Conservation (phyloP, 2,113 vertebrate species). For the Psittacara wagleri region DNA sequence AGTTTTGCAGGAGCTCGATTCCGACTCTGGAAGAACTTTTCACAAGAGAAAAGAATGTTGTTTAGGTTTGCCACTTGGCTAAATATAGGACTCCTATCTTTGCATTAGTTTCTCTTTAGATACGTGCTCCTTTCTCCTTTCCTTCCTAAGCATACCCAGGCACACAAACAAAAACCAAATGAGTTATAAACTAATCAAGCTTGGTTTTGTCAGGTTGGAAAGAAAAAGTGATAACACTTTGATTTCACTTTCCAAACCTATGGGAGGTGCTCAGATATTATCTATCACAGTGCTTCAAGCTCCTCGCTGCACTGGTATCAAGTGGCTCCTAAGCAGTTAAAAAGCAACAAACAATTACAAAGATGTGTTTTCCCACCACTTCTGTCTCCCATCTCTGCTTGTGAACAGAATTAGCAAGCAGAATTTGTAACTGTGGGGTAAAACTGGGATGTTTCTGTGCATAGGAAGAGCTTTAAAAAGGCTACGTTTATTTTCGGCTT, state of each 20-base stretch:
- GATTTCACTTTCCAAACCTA: slow-evolving; percentile 62
- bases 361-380: not conserved
- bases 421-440: not conserved
- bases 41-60: slow-evolving; percentile 46
- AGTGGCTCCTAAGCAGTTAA: slow-evolving; percentile 13
- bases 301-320: not conserved
- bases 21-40: not conserved
- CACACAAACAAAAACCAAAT: slow-evolving; percentile 53
- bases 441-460: not conserved
- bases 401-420: not conserved
- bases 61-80: slow-evolving; percentile 6
- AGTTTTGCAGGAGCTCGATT: not conserved
- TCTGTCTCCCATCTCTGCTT: not conserved
- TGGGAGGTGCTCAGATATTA: slow-evolving; percentile 63
- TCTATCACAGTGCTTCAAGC: not conserved
- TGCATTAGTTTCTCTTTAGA: not conserved
- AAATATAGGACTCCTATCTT: slow-evolving; percentile 37
- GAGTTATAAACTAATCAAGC: slow-evolving; percentile 49
- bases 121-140: not conserved
- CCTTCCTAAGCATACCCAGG: slow-evolving; percentile 22
- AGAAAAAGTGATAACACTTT: slow-evolving; percentile 50
- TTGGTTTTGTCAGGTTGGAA: slow-evolving; percentile 42
- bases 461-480: not conserved
- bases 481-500: slow-evolving; percentile 17
- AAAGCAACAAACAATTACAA: not conserved